These are phyloP conservation scores for Byasa hedistus DNA, from an alignment of 2,888 invertebrate species.

Conservation along the genomic window DNA sequence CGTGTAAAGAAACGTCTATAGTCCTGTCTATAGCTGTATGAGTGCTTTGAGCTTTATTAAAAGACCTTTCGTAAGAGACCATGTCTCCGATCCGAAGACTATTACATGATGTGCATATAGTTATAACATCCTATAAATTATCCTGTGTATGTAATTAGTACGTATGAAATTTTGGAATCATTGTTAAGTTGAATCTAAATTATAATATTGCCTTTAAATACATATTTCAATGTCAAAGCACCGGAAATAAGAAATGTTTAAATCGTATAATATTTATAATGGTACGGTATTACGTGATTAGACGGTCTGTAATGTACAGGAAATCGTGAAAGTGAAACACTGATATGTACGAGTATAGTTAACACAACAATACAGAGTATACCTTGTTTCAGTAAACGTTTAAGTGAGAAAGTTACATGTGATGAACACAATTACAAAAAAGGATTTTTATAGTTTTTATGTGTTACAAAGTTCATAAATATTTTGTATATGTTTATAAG, in stretches of 20 bases:
- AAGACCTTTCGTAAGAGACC: too few relatives aligned
- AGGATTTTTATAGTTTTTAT: too few relatives aligned
- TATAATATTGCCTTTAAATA: not conserved
- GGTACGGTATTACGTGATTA: conserved; percentile 52
- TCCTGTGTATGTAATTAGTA: too few relatives aligned
- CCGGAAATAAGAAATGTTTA: conserved; percentile 25
- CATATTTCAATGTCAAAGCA: conserved; percentile 8
- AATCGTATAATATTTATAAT: conserved; percentile 54
- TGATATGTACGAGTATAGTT: conserved; percentile 42
- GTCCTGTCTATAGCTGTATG: too few relatives aligned
- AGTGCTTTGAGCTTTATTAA: too few relatives aligned
- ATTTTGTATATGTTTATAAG: too few relatives aligned
- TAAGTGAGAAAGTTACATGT: not conserved
- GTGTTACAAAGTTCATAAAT: too few relatives aligned
- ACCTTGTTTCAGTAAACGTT: not conserved
- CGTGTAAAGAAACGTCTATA: too few relatives aligned
- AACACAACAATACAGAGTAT: conserved; percentile 37
- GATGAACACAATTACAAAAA: not conserved
- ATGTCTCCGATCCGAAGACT: too few relatives aligned
- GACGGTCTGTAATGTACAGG: conserved; percentile 37
- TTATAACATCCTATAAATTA: too few relatives aligned
- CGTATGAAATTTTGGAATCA: too few relatives aligned
- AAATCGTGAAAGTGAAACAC: conserved; percentile 56
- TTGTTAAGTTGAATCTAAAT: not conserved
- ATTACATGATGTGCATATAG: too few relatives aligned